phyloP scores from a whole-genome alignment of 2,797 vertebrate genomes.

The Ceyx erithaca region DNA sequence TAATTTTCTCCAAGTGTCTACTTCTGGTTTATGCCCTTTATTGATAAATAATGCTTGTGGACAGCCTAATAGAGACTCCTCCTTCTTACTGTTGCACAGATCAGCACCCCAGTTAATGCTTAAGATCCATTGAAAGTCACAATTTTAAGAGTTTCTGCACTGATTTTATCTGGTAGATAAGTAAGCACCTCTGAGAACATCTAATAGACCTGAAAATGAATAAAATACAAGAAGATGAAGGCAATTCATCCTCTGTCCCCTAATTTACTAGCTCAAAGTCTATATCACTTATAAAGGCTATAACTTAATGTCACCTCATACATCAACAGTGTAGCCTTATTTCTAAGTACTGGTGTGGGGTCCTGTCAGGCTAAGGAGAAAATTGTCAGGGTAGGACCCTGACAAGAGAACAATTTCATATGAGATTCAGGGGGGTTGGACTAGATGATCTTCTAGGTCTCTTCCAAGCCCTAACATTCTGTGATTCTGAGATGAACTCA shows the following conservation, averaged over 20 bases:
- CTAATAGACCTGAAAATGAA: neutral
- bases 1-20: neutral
- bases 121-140: neutral
- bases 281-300: neutral
- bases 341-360: neutral
- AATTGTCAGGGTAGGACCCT: neutral
- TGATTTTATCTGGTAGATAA: neutral
- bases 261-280: neutral
- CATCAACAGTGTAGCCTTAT: neutral
- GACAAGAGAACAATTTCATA: neutral
- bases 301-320: neutral
- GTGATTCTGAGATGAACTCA: neutral
- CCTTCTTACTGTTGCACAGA: neutral
- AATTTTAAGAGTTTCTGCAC: neutral
- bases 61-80: neutral
- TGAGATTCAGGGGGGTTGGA: neutral
- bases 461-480: too few relatives aligned
- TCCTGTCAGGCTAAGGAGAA: neutral
- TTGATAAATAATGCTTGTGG: neutral
- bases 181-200: neutral
- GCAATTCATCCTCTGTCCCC: neutral
- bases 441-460: too few relatives aligned
- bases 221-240: neutral
- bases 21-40: neutral
- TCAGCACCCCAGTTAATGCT: neutral